Percentiles rank a stretch among this genome's conserved stretches.
phyloP scores from a whole-genome alignment of 2,888 invertebrate genomes.

The Lampropteryx suffumata region DNA sequence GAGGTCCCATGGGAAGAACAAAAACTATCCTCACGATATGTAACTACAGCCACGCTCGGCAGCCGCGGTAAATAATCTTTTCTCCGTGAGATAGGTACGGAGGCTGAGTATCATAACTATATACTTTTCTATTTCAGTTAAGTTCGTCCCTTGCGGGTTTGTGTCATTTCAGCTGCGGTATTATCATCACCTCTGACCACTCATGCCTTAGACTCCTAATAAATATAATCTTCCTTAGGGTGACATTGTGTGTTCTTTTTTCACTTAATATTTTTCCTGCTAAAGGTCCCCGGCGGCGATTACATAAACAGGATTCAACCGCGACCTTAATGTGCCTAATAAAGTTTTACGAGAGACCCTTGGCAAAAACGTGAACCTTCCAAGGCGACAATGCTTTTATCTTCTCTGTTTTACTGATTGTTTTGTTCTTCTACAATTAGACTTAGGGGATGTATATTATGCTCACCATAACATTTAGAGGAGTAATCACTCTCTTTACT shows the following conservation, averaged over 20 bases:
- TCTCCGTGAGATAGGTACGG: conserved; percentile 12
- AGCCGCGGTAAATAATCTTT: conserved; percentile 24
- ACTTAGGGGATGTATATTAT: conserved; percentile 46
- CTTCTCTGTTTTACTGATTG: conserved; percentile 79
- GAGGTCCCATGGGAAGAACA: conserved; percentile 20
- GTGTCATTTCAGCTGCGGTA: conserved; percentile 43
- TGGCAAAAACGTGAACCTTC: conserved; percentile 77
- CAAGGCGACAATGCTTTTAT: conserved; percentile 82
- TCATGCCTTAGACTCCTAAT: conserved; percentile 51
- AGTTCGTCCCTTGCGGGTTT: conserved; percentile 37
- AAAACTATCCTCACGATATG: conserved; percentile 19
- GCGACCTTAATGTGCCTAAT: conserved; percentile 82
- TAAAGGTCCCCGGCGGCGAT: conserved; percentile 79
- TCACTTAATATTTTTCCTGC: conserved; percentile 80
- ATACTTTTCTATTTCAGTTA: conserved; percentile 20
- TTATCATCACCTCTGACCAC: conserved; percentile 47
- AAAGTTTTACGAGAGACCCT: conserved; percentile 82
- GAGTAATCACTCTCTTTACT: conserved; percentile 17
- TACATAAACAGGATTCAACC: conserved; percentile 83
- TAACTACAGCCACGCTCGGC: conserved; percentile 14
- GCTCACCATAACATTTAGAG: conserved; percentile 27
- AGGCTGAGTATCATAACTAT: conserved; percentile 35
- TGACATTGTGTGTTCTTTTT: conserved; percentile 75
- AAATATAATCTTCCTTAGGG: conserved; percentile 70
- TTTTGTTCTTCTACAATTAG: conserved; percentile 70